phyloP scores from a whole-genome alignment of 2,113 vertebrate species.

The Tiliqua scincoides region DNA sequence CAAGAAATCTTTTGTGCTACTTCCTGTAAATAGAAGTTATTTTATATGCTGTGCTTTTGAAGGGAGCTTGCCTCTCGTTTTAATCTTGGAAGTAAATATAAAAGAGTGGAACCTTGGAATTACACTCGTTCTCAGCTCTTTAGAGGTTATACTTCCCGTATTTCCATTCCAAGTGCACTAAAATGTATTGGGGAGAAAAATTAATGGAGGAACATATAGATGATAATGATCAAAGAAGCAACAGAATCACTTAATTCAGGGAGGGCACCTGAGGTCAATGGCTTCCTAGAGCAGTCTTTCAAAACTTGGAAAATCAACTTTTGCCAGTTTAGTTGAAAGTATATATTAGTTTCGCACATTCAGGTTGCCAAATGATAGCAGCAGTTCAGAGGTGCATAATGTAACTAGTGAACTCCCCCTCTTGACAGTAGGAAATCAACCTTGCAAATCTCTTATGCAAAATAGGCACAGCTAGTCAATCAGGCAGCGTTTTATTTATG shows the following conservation, averaged over 20 bases:
- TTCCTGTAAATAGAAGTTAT: conserved; percentile 22
- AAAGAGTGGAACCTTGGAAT: no score
- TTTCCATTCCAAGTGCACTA: no score
- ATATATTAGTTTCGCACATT: not conserved
- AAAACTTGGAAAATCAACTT: no score
- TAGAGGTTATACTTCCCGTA: no score
- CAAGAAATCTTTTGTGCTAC: conserved; percentile 31
- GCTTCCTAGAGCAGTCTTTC: no score
- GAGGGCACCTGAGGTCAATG: no score
- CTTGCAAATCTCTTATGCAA: not conserved
- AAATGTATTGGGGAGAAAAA: no score
- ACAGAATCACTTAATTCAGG: no score
- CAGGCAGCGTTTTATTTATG: not conserved
- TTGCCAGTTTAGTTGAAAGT: not conserved
- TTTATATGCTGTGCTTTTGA: not conserved
- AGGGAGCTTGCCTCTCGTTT: conserved; percentile 3
- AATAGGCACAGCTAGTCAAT: not conserved
- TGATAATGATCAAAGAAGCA: no score
- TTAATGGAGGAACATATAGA: no score
- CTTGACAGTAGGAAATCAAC: not conserved
- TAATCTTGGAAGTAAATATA: not conserved
- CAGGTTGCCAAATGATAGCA: not conserved
- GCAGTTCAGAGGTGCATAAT: not conserved
- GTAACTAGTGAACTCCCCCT: not conserved
- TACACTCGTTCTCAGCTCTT: no score